Evolutionary conservation across 2,113 vertebrate genomes (phyloP).

Genomic region (Ellobius talpinus): DNA sequence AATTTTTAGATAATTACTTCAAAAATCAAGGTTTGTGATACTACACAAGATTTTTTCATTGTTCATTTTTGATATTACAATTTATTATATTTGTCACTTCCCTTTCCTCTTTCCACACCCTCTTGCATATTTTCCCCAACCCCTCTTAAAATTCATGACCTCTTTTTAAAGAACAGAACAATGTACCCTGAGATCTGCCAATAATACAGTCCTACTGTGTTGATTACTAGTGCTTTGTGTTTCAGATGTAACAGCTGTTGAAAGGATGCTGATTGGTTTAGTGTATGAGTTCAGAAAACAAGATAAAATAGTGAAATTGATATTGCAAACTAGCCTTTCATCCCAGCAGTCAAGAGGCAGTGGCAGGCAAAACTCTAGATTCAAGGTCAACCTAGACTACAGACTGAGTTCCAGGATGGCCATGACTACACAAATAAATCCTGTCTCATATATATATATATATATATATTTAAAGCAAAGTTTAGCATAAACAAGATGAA

Average conservation of each 20-base stretch:
- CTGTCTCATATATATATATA: too few relatives aligned
- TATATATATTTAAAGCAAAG: not conserved
- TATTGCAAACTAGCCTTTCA: not conserved
- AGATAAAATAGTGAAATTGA: not conserved
- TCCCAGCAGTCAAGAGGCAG: not conserved
- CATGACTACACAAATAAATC: not conserved
- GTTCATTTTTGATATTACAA: not conserved
- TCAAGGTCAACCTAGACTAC: not conserved
- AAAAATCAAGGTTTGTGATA: not conserved
- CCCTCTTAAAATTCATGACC: not conserved
- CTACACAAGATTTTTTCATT: not conserved
- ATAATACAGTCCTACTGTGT: not conserved
- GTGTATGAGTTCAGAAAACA: not conserved
- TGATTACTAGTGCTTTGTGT: not conserved
- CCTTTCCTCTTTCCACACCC: not conserved
- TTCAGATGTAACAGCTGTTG: not conserved
- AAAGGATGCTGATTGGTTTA: not conserved
- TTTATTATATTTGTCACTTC: not conserved
- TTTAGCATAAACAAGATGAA: not conserved
- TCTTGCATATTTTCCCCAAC: not conserved
- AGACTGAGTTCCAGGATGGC: not conserved
- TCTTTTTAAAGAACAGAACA: not conserved
- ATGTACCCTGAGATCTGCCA: not conserved
- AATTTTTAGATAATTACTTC: not conserved
- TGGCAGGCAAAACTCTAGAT: not conserved